Evolutionary conservation across 2,888 invertebrate species (phyloP).

Genomic region (Eristalis arbustorum): DNA sequence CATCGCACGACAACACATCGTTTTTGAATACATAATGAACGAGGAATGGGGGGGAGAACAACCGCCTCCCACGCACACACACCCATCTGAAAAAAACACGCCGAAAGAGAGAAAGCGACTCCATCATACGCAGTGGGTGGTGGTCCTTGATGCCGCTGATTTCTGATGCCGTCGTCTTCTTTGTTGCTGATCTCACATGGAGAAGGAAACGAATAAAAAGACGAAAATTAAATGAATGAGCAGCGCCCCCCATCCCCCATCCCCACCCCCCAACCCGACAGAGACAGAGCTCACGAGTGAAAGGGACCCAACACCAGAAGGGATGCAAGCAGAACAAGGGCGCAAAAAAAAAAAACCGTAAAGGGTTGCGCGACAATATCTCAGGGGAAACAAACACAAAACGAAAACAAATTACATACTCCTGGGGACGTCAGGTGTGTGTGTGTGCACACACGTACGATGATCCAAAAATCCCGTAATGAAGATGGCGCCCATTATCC

Average conservation of each 20-base stretch:
- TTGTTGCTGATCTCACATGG: constrained; percentile 44
- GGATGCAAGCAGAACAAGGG: neutral
- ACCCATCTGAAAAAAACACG: neutral
- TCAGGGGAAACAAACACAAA: constrained; percentile 38
- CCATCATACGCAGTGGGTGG: neutral
- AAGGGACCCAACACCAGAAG: neutral
- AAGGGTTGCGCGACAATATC: constrained; percentile 52
- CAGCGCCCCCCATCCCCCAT: neutral
- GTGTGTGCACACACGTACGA: neutral
- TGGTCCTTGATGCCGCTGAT: neutral
- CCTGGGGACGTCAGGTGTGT: constrained; percentile 2
- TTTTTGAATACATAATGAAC: constrained; percentile 44
- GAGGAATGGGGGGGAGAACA: constrained; percentile 13
- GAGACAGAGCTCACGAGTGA: neutral
- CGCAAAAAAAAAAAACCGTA: neutral
- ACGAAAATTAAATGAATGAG: constrained; percentile 44
- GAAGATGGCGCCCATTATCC: constrained; percentile 58
- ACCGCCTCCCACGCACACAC: neutral
- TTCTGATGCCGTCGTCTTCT: constrained; percentile 27
- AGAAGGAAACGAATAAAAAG: no score
- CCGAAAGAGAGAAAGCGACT: no score
- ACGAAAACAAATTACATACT: constrained; percentile 19
- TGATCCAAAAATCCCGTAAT: constrained; percentile 28
- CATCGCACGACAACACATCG: neutral
- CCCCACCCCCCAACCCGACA: neutral